Evolutionary conservation across 1,140 invertebrate genomes (phyloP).

Genomic region (Drosophila tropicalis): DNA sequence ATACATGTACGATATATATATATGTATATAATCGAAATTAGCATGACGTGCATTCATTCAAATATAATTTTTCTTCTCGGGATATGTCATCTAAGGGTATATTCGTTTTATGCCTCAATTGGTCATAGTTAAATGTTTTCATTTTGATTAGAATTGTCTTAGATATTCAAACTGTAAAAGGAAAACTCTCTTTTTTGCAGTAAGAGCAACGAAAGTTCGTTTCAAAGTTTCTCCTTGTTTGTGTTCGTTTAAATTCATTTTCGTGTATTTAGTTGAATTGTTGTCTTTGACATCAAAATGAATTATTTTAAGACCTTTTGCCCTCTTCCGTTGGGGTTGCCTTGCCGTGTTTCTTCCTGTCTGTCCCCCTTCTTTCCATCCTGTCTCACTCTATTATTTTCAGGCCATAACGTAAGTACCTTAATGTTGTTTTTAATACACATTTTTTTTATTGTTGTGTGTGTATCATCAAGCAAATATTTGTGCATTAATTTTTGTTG

Average conservation of each 20-base stretch:
- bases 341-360: neutral
- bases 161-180: no score
- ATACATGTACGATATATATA: neutral
- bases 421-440: slow-evolving; percentile 9
- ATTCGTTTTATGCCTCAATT: neutral
- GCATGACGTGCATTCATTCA: neutral
- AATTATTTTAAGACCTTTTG: neutral
- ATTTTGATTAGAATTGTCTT: no score
- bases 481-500: slow-evolving; percentile 62
- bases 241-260: no score
- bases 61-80: neutral
- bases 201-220: no score
- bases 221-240: no score
- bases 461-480: slow-evolving; percentile 68
- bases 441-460: slow-evolving; percentile 47
- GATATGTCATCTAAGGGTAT: neutral
- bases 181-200: no score
- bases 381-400: slow-evolving; percentile 32
- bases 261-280: no score
- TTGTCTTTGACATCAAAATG: no score
- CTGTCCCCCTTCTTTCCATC: neutral
- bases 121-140: neutral
- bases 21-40: slow-evolving; percentile 6
- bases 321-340: neutral
- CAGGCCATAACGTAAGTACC: slow-evolving; percentile 67